Evolutionary conservation across 2,888 invertebrate genomes (phyloP), one percentile per base, ranked within the genome.

Genomic region (Sabatieria punctata): DNA sequence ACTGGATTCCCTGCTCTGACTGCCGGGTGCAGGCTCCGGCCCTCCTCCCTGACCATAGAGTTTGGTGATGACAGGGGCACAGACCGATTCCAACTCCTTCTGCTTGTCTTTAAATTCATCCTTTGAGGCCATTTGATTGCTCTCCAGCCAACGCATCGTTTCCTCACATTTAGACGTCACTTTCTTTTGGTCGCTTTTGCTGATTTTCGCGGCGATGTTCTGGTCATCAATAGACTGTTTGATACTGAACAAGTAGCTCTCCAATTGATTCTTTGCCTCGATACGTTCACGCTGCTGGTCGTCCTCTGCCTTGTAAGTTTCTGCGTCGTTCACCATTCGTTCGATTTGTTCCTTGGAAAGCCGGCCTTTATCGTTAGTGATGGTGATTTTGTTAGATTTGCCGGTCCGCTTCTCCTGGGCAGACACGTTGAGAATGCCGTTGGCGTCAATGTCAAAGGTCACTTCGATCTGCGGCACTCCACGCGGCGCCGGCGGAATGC

Each of bases 391-490:
- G 66, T 97, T 91, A 11, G 6, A 68, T 52, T 70, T 70, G 42
- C 73, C 73, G 44, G 73, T 74, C 47, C 71, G 70, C 71, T 89
- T 88, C 71, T 89, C 88, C 27, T 80, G 71, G 22, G 91, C 91
- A 0, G 84, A 82, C 15, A 93, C 91, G 66, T 91, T 91, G 53
- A 95, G 73, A 68, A 93, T 93, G 62, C 93, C 93, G 71, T 95
- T 89, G 57, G 73, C 73, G 59, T 74, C 73, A 51, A 74, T 71
- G 55, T 75, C 74, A 57, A 74, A 74, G 42, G 73, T 73, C 45
- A 74, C 74, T 57, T 74, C 73, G 57, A 74, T 74, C 54, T 74
- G 73, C 49, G 89, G 89, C 65, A 93, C 89, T 60, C 89, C 72
- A 79, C 93, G 55, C 78, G 82, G 51, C 79, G 93, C 68, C 33